Evolutionary conservation across 2,113 vertebrate species (phyloP).

Genomic region (Taurulus bubalis): DNA sequence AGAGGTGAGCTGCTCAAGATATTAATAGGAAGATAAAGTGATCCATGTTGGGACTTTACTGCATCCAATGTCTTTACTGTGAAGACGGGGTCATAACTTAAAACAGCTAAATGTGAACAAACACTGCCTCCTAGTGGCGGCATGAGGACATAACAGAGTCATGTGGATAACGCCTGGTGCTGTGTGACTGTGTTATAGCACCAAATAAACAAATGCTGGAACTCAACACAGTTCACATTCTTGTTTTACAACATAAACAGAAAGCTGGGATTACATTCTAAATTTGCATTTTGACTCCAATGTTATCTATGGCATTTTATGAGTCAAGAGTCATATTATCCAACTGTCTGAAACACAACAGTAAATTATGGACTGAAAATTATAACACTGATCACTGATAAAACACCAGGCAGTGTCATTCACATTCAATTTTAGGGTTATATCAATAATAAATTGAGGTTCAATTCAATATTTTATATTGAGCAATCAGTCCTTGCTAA

Average conservation of each 20-base stretch:
- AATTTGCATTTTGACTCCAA: neutral
- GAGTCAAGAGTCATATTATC: neutral
- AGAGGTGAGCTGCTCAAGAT: slow-evolving; percentile 62
- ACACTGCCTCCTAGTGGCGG: slow-evolving; percentile 37
- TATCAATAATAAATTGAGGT: neutral
- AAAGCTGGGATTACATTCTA: neutral
- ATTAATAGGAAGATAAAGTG: neutral
- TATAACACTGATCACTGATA: slow-evolving; percentile 3
- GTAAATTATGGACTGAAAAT: neutral
- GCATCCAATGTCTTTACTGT: neutral
- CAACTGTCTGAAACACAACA: neutral
- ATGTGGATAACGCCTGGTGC: neutral
- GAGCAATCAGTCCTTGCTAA: neutral
- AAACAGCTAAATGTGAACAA: neutral
- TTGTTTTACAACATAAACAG: neutral
- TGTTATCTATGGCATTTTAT: neutral
- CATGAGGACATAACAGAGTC: neutral
- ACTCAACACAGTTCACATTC: neutral
- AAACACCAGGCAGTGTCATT: neutral
- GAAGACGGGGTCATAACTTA: neutral
- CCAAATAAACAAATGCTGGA: neutral
- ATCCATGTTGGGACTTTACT: neutral
- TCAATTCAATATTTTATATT: neutral
- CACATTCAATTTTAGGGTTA: neutral
- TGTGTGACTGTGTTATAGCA: neutral